phyloP scores from a whole-genome alignment of 2,113 vertebrate species.

The Hypanus sabinus region DNA sequence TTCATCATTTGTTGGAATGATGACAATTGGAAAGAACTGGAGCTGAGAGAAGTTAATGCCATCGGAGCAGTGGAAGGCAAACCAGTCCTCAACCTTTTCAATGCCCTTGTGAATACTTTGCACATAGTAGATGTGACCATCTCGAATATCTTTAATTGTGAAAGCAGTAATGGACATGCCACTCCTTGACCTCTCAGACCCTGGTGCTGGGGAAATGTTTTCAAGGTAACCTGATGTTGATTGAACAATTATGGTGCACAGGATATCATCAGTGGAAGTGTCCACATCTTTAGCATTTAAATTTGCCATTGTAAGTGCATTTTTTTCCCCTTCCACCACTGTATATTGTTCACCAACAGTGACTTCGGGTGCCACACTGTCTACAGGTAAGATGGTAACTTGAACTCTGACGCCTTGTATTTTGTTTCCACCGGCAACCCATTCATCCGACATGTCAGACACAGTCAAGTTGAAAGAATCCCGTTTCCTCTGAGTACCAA shows the following conservation, averaged over 20 bases:
- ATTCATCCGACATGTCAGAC: conserved; percentile 46
- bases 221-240: conserved; percentile 55
- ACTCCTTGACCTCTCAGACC: conserved; percentile 48
- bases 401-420: conserved; percentile 47
- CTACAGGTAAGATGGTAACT: conserved; percentile 51
- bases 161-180: conserved; percentile 55
- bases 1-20: conserved; percentile 53
- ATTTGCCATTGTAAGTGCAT: conserved; percentile 53
- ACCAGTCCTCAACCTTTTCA: conserved; percentile 51
- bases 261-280: conserved; percentile 50
- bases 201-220: conserved; percentile 51
- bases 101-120: conserved; percentile 56
- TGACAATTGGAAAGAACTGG: conserved; percentile 51
- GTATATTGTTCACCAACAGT: conserved; percentile 55
- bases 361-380: conserved; percentile 59
- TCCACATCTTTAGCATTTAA: conserved; percentile 49
- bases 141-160: conserved; percentile 49
- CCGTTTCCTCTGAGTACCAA: conserved; percentile 47
- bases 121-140: conserved; percentile 49
- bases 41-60: conserved; percentile 50
- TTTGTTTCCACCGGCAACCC: conserved; percentile 46
- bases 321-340: conserved; percentile 68
- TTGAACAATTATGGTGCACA: conserved; percentile 52
- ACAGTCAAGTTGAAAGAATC: conserved; percentile 53
- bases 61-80: conserved; percentile 55